Evolutionary conservation across 2,113 vertebrate species (phyloP).

Genomic region (Nothocercus nigrocapillus): DNA sequence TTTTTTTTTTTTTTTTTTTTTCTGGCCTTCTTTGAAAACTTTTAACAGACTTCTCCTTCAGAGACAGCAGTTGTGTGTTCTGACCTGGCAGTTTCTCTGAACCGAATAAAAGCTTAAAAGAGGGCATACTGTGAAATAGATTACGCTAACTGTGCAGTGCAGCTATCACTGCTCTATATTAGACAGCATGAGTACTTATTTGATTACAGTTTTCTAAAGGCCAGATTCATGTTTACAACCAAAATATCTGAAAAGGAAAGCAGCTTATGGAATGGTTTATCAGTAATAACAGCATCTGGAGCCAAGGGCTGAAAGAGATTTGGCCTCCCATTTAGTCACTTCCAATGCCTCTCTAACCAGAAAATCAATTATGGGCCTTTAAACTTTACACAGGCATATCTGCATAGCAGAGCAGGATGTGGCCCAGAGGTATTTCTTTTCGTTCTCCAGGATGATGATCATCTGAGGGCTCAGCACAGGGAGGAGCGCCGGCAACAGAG

Average conservation of each 20-base stretch:
- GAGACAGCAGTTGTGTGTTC: neutral
- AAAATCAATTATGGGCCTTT: conserved; percentile 39
- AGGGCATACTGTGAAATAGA: conserved; percentile 28
- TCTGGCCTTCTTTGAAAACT: neutral
- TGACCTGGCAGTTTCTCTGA: neutral
- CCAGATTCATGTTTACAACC: conserved; percentile 9
- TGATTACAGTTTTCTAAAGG: conserved; percentile 52
- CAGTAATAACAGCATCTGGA: conserved; percentile 11
- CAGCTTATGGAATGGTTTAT: conserved; percentile 30
- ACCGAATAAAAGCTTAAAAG: conserved; percentile 19
- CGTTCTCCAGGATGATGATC: neutral
- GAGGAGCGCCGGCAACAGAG: neutral
- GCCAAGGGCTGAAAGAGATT: neutral
- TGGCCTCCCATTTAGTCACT: neutral
- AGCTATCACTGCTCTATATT: conserved; percentile 13
- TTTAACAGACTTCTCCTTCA: neutral
- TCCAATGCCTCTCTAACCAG: neutral
- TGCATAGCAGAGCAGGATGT: neutral
- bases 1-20: neutral
- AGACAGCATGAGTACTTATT: neutral
- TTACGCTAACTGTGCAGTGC: conserved; percentile 1
- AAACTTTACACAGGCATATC: neutral
- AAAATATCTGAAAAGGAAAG: conserved; percentile 36
- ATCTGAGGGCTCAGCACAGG: neutral
- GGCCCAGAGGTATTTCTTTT: neutral